A percentile compares a stretch with the other conserved stretches of the same genome.
These are phyloP conservation scores for Pangasius mekongensis DNA, from an alignment of 2,797 vertebrate species.

Conservation along the genomic window DNA sequence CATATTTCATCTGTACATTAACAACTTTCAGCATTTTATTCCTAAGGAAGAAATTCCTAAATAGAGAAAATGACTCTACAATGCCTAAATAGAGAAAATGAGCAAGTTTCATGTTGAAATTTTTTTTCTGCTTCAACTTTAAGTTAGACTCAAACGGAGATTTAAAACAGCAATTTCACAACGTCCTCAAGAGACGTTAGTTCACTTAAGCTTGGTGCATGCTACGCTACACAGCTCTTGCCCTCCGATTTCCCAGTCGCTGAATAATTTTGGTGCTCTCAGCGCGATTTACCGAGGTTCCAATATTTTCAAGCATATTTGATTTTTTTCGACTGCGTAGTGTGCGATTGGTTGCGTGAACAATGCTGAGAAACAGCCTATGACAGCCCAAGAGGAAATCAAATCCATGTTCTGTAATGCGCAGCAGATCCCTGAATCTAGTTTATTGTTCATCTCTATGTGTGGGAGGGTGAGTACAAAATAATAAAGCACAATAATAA, in stretches of 20 bases:
- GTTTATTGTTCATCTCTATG: not conserved
- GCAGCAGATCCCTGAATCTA: not conserved
- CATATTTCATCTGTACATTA: not conserved
- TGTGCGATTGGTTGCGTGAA: not conserved
- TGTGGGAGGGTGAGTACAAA: not conserved
- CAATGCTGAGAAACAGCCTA: not conserved
- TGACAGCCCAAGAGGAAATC: not conserved
- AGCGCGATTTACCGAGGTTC: too few relatives aligned
- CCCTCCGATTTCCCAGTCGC: not conserved
- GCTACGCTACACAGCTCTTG: not conserved
- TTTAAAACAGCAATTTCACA: not conserved
- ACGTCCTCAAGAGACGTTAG: not conserved
- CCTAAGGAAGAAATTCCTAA: not conserved
- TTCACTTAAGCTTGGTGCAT: not conserved
- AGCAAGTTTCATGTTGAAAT: too few relatives aligned
- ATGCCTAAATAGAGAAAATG: not conserved
- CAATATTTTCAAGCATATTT: not conserved
- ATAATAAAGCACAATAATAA: not conserved
- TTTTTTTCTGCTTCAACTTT: too few relatives aligned
- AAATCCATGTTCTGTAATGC: not conserved
- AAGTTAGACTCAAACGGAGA: not conserved
- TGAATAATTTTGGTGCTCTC: not conserved
- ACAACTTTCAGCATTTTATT: not conserved
- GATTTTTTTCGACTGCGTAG: not conserved
- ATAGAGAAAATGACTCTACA: too few relatives aligned